Conservation (phyloP, 2,113 vertebrate genomes). For the Oxyruncus cristatus region DNA sequence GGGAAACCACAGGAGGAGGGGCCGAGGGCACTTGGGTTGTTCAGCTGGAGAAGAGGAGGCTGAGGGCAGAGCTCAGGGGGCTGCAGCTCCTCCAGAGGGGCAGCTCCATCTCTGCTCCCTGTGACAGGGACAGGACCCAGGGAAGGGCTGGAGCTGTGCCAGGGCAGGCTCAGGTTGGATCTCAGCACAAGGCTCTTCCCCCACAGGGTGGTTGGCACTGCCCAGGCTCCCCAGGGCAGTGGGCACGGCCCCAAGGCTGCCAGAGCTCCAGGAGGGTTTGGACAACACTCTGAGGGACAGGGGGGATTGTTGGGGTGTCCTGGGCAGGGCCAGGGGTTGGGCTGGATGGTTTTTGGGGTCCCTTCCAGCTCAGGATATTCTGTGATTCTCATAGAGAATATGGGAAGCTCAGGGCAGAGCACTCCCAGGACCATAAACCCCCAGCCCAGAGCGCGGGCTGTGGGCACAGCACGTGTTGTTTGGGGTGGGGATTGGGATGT, state of each 20-base stretch:
- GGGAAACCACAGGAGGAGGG: not conserved
- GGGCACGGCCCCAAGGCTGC: not conserved
- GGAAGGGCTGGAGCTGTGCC: not conserved
- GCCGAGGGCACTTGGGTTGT: not conserved
- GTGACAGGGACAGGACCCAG: not conserved
- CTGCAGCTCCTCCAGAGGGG: not conserved
- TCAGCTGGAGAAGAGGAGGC: not conserved
- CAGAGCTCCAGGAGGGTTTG: not conserved
- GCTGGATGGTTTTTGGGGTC: not conserved
- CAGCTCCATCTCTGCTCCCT: not conserved
- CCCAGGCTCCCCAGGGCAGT: not conserved
- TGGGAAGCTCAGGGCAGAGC: fast-evolving
- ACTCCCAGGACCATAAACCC: not conserved
- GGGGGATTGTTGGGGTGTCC: not conserved
- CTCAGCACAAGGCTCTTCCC: not conserved
- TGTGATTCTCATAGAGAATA: not conserved
- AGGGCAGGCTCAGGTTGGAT: fast-evolving
- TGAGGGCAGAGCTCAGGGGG: not conserved
- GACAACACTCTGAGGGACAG: not conserved
- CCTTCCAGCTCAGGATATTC: not conserved
- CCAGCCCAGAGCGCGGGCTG: fast-evolving
- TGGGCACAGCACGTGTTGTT: fast-evolving
- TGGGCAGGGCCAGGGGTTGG: not conserved
- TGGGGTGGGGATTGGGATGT: not conserved
- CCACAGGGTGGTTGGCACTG: not conserved